Conservation (phyloP, 2,797 vertebrate species). For the Synaphobranchus kaupii region DNA sequence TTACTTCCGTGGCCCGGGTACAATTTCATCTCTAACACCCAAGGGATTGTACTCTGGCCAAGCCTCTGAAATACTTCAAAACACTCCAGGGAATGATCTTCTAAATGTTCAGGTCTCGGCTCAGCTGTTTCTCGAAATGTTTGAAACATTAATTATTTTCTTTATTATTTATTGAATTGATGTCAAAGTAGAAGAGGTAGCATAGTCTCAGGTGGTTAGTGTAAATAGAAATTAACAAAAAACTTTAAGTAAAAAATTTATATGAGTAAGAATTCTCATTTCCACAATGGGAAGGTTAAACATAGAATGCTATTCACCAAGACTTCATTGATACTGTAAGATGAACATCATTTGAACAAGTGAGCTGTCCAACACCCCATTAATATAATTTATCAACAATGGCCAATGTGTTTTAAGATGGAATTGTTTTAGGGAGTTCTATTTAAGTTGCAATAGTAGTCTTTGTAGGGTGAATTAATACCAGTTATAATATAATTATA, state of each 20-base stretch:
- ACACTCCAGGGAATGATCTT: neutral
- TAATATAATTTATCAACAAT: neutral
- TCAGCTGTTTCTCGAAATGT: neutral
- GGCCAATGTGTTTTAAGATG: too few relatives aligned
- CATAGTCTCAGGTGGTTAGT: neutral
- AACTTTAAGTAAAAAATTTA: neutral
- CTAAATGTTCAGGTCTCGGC: neutral
- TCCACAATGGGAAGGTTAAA: neutral
- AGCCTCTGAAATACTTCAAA: neutral
- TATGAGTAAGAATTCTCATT: neutral
- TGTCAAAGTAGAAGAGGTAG: neutral
- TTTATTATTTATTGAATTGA: too few relatives aligned
- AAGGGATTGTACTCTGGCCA: neutral
- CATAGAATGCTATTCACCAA: neutral
- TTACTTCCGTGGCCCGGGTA: slow-evolving; percentile 44
- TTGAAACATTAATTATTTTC: neutral
- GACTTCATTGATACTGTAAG: neutral
- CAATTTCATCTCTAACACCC: slow-evolving; percentile 41
- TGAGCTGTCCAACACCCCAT: neutral
- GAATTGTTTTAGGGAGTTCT: neutral
- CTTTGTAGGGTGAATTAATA: too few relatives aligned
- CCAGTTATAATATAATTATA: neutral
- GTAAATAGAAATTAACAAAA: neutral
- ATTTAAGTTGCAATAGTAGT: too few relatives aligned
- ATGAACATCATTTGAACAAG: neutral